Conservation (phyloP, 2,888 invertebrate genomes). For the Catonia carolina region DNA sequence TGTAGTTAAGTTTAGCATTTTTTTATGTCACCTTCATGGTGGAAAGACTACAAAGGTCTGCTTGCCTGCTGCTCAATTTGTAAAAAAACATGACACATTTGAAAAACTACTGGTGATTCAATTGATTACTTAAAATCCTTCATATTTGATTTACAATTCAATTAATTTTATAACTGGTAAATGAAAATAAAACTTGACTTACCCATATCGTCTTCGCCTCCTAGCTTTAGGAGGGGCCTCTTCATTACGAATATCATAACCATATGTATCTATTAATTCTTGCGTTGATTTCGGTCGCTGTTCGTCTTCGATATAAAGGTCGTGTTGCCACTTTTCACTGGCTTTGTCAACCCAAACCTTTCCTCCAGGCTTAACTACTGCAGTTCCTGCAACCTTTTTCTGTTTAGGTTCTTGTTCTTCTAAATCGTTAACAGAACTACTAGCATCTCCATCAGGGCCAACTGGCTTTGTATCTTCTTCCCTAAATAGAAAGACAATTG, state of each 20-base stretch:
- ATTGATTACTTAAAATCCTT: no score
- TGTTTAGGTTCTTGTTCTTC: conserved; percentile 8
- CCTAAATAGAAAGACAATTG: not conserved
- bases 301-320: conserved; percentile 71
- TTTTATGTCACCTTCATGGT: no score
- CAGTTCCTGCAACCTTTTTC: conserved; percentile 10
- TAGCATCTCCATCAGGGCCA: not conserved
- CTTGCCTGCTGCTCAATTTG: no score
- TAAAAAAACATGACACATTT: no score
- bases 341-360: conserved; percentile 38
- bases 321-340: conserved; percentile 76
- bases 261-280: conserved; percentile 79
- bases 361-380: not conserved
- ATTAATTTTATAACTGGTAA: conserved; percentile 8
- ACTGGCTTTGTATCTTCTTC: conserved; percentile 9
- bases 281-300: conserved; percentile 81
- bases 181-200: conserved; percentile 35
- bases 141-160: no score
- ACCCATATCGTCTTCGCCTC: conserved; percentile 81
- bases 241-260: conserved; percentile 91
- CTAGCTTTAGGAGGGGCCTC: conserved; percentile 85
- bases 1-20: no score
- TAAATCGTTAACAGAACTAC: not conserved
- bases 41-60: no score
- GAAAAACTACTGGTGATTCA: no score